Conservation (phyloP, 2,797 vertebrate species). For the Rhynchonycteris naso region DNA sequence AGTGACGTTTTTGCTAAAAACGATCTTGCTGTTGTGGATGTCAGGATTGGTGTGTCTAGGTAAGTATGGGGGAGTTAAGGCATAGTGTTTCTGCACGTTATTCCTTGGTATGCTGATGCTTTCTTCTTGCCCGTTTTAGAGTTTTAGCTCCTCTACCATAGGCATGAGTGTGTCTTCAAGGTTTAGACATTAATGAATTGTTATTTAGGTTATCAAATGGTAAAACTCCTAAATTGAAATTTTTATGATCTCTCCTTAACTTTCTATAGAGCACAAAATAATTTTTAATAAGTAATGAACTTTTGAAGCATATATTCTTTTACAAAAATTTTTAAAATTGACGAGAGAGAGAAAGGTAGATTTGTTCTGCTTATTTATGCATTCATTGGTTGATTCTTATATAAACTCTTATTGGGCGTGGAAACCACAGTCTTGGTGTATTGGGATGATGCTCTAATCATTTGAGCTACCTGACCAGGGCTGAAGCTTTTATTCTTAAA, state of each 20-base stretch:
- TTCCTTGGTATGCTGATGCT: neutral
- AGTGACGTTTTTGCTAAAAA: conserved; percentile 94
- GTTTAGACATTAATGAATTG: neutral
- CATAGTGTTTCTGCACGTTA: neutral
- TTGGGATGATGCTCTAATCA: too few species aligned
- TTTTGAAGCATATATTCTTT: neutral
- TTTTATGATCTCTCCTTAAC: neutral
- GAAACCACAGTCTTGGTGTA: too few species aligned
- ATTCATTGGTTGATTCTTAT: too few species aligned
- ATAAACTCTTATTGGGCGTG: too few species aligned
- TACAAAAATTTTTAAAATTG: too few species aligned
- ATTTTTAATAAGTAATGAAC: neutral
- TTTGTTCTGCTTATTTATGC: too few species aligned
- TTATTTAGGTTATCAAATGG: neutral
- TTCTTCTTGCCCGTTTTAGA: neutral
- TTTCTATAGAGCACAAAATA: neutral
- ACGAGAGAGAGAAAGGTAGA: too few species aligned
- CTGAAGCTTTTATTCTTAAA: neutral
- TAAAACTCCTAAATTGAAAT: neutral
- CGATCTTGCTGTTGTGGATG: conserved; percentile 89
- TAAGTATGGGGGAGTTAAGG: conserved; percentile 81
- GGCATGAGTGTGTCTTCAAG: neutral
- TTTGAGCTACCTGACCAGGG: too few species aligned
- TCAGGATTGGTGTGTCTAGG: conserved; percentile 93
- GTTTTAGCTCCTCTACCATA: neutral